A percentile compares a stretch with the other conserved stretches of the same genome.
phyloP scores from a whole-genome alignment of 2,797 vertebrate species.

The Cetoscarus ocellatus region DNA sequence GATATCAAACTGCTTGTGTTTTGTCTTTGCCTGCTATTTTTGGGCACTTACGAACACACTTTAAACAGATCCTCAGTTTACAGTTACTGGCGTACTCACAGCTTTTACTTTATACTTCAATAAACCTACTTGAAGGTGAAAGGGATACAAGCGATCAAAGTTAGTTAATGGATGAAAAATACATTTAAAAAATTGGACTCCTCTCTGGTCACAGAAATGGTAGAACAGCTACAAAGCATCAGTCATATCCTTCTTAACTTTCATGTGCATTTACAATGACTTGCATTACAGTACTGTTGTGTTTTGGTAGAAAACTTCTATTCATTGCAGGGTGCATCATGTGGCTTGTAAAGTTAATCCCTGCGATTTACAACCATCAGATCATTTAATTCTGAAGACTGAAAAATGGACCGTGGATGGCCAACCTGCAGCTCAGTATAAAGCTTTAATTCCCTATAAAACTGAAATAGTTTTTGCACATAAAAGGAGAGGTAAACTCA shows the following conservation, averaged over 20 bases:
- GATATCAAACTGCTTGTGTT: background rate
- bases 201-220: no score
- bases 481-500: constrained; percentile 1
- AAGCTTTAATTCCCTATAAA: constrained; percentile 15
- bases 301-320: background rate
- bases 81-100: background rate
- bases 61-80: constrained; percentile 17
- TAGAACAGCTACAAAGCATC: no score
- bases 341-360: constrained; percentile 25
- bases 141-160: constrained; percentile 3
- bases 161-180: no score
- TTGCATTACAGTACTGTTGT: background rate
- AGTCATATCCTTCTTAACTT: no score
- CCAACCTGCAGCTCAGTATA: constrained; percentile 5
- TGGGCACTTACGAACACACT: constrained; percentile 13
- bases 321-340: constrained; percentile 6
- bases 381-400: background rate
- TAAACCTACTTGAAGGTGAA: constrained; percentile 5
- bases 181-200: no score
- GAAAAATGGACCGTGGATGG: constrained; percentile 6
- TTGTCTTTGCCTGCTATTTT: constrained; percentile 17
- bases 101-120: constrained; percentile 12
- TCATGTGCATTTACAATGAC: background rate
- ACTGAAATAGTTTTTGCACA: background rate
- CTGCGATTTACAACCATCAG: constrained; percentile 10